Evolutionary conservation across 1,140 invertebrate species (phyloP).

Genomic region (Idris sp.): DNA sequence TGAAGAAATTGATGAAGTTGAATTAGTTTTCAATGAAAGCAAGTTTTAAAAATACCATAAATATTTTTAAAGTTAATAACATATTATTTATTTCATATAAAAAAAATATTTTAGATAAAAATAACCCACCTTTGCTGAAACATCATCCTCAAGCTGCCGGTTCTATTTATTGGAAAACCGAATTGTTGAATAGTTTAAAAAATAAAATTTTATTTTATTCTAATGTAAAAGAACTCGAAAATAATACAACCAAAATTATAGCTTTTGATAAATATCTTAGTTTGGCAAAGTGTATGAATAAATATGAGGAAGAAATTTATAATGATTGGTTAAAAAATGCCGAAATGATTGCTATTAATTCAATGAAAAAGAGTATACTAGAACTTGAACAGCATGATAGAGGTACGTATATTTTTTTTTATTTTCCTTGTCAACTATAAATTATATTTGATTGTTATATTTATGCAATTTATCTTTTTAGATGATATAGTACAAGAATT

Average conservation of each 20-base stretch:
- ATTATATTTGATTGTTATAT: too few relatives aligned
- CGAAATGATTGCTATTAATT: constrained; percentile 78
- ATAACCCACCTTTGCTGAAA: constrained; percentile 85
- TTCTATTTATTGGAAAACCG: constrained; percentile 89
- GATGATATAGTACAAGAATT: constrained; percentile 14
- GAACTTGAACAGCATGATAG: constrained; percentile 73
- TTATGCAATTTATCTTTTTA: constrained; percentile 9
- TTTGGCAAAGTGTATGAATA: constrained; percentile 85
- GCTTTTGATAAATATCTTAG: constrained; percentile 87
- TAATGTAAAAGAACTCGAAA: constrained; percentile 85
- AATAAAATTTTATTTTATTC: constrained; percentile 87
- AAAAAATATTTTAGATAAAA: constrained; percentile 79
- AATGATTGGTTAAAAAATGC: constrained; percentile 82
- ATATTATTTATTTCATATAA: too few relatives aligned
- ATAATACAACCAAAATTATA: constrained; percentile 85
- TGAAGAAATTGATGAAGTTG: constrained; percentile 86
- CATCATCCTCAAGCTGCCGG: constrained; percentile 88
- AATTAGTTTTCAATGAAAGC: constrained; percentile 83
- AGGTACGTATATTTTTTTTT: background rate
- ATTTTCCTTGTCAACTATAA: too few relatives aligned
- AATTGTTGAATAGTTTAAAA: constrained; percentile 87
- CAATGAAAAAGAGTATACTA: constrained; percentile 84
- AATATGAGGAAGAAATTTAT: constrained; percentile 86
- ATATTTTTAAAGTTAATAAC: background rate
- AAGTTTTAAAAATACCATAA: background rate